Evolutionary conservation across 2,888 invertebrate genomes (phyloP).

Genomic region (Protonemura montana): DNA sequence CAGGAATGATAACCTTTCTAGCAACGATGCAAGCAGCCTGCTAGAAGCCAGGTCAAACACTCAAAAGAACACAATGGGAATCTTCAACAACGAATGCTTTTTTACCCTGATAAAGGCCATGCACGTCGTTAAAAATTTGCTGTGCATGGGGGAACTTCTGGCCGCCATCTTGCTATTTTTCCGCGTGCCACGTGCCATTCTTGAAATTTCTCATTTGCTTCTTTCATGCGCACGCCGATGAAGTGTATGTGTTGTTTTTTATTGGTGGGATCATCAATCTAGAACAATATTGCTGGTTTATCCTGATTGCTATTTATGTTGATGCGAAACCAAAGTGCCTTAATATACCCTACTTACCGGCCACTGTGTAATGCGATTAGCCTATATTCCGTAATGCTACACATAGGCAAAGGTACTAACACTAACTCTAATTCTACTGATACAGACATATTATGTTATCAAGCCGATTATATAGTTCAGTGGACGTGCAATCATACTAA

Average conservation of each 20-base stretch:
- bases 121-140: neutral
- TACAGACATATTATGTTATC: neutral
- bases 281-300: neutral
- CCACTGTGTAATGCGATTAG: neutral
- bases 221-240: too few species aligned
- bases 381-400: neutral
- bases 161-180: too few species aligned
- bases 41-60: neutral
- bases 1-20: neutral
- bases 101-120: neutral
- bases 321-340: neutral
- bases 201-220: too few species aligned
- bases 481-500: neutral
- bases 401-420: neutral
- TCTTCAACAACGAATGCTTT: neutral
- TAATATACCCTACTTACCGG: neutral
- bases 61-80: constrained; percentile 7
- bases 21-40: neutral
- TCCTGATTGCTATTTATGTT: neutral
- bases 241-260: too few species aligned
- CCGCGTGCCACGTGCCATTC: neutral
- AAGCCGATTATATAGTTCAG: neutral
- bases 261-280: neutral
- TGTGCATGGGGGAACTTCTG: neutral
- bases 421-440: neutral